These are phyloP conservation scores for Eutrigla gurnardus DNA, from an alignment of 2,797 vertebrate species.

Conservation along the genomic window DNA sequence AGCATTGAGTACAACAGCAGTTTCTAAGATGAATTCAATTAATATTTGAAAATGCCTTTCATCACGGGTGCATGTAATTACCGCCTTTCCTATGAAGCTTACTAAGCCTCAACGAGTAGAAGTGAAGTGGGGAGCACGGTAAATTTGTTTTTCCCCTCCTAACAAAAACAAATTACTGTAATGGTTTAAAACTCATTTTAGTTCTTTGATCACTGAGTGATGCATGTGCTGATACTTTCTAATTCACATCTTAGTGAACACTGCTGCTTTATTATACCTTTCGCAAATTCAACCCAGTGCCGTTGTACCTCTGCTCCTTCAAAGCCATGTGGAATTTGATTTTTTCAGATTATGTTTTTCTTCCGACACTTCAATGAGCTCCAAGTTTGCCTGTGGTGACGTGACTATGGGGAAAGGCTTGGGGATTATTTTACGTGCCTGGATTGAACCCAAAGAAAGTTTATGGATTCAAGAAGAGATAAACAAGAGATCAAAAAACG, in stretches of 20 bases:
- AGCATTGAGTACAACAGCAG: slow-evolving; percentile 35
- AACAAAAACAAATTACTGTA: slow-evolving; percentile 74
- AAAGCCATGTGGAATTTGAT: slow-evolving; percentile 60
- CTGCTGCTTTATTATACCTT: slow-evolving; percentile 54
- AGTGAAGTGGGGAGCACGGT: slow-evolving; percentile 50
- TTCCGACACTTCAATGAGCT: slow-evolving; percentile 53
- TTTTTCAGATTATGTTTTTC: slow-evolving; percentile 63
- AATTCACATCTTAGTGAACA: slow-evolving; percentile 59
- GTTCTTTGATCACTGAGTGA: slow-evolving; percentile 74
- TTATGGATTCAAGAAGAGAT: slow-evolving; percentile 44
- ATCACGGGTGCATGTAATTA: slow-evolving; percentile 76
- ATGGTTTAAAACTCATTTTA: slow-evolving; percentile 74
- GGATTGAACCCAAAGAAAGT: slow-evolving; percentile 43
- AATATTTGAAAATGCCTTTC: slow-evolving; percentile 74
- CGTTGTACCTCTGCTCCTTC: slow-evolving; percentile 50
- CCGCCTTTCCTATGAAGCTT: slow-evolving; percentile 64
- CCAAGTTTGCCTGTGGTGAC: slow-evolving; percentile 55
- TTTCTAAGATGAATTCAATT: slow-evolving; percentile 63
- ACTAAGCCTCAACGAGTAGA: slow-evolving; percentile 55
- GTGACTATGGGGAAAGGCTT: slow-evolving; percentile 20
- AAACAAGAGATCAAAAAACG: slow-evolving; percentile 42
- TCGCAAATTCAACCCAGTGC: slow-evolving; percentile 47
- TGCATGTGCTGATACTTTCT: slow-evolving; percentile 60
- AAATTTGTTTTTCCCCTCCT: slow-evolving; percentile 29
- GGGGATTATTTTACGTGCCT: slow-evolving; percentile 43